Base-by-base conservation (phyloP, 2,797 vertebrate species). In the Thamnophis elegans region DNA sequence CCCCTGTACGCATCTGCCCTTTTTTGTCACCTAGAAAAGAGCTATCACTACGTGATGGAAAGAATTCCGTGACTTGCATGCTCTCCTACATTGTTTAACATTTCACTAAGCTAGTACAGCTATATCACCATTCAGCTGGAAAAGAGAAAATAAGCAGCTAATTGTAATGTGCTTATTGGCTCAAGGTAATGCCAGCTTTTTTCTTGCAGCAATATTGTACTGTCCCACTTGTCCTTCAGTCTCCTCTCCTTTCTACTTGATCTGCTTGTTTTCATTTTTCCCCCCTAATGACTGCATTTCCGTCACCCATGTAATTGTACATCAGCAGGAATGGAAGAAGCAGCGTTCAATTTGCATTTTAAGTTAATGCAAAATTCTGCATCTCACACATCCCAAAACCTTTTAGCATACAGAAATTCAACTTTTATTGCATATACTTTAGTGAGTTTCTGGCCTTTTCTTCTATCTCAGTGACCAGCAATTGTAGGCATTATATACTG, bases 181-280 rank as follows among this genome's bases (percentile, higher is more conserved):
- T 65, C 42, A 65, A 11, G 59, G 47, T 65, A 65, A 53, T 89
- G 42, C 42, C 78, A 82, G 36, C 78, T 82, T 82, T 82, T 82
- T 82, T 47, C 78, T 82, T 82, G 78, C 78, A 47, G 78, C 78
- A 82, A 82, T 82, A 82, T 82, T 82, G 47, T 82, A 25, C 25
- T 59, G 18, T 42, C 87, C 56, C 87, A 88, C 36, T 59, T 59
- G 86, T 56, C 32, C 22, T 32, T 58, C 86, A 88, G 53, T 55
- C 86, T 55, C 86, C 54, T 36, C 22, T 59, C 12, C 32, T 88
- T 58, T 59, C 87, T 88, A 32, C 58, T 47, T 54, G 58, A 62
- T 62, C 82, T 62, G 82, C 47, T 91, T 86, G 42, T 54, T 86
- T 25, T 86, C n/a, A 85, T 91, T 91, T 91, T 91, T 13, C 42